A percentile compares a stretch with the other conserved stretches of the same genome.
Conservation (phyloP, 2,113 vertebrate species). For the Muntiacus reevesi region DNA sequence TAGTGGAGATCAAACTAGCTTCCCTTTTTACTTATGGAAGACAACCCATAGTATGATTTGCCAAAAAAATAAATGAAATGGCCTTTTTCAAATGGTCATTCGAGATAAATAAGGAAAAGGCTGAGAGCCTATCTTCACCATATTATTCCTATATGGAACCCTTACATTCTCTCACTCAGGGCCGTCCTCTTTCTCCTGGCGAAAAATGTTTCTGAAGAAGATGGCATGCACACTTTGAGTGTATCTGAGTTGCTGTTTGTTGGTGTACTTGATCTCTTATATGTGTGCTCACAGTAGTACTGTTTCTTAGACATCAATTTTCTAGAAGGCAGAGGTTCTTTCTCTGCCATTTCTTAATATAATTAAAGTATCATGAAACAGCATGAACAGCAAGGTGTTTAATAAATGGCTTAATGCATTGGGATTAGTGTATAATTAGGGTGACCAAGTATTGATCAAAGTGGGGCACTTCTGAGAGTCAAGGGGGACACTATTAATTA, state of each 20-base stretch:
- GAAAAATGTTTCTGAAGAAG: neutral
- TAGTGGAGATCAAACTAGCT: neutral
- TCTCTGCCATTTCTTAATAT: neutral
- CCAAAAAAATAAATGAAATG: neutral
- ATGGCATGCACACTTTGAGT: neutral
- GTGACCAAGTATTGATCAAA: conserved; percentile 17
- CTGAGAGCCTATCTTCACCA: neutral
- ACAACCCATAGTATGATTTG: neutral
- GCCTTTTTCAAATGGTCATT: neutral
- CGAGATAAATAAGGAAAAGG: neutral
- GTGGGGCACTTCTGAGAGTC: neutral
- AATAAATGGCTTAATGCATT: neutral
- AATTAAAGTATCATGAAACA: conserved; percentile 8
- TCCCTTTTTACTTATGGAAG: neutral
- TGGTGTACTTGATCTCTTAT: neutral
- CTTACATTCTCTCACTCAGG: neutral
- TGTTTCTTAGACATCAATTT: neutral
- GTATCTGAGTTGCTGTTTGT: neutral
- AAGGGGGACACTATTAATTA: neutral
- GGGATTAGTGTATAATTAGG: conserved; percentile 26
- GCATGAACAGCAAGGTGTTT: conserved; percentile 21
- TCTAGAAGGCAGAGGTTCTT: neutral
- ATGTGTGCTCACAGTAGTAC: neutral
- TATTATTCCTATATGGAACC: neutral
- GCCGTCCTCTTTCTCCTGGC: neutral